These are phyloP conservation scores for Indicator maculatus DNA, from an alignment of 2,113 vertebrate species.

Conservation along the genomic window DNA sequence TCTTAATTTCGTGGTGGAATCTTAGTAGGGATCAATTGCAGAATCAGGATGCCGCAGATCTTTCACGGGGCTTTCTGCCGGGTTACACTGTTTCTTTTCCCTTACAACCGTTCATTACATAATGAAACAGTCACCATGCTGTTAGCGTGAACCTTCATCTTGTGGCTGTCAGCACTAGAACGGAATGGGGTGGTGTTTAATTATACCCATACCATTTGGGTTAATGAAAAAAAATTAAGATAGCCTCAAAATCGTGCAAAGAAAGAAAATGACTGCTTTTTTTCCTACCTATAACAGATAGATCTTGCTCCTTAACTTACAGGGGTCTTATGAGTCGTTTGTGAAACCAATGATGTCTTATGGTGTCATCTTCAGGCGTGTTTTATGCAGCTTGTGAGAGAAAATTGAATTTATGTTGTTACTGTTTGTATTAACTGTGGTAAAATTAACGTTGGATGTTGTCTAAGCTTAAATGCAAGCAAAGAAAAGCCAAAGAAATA, in stretches of 20 bases:
- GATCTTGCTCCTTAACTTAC: fast-evolving
- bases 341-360: neutral
- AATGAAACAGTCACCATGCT: neutral
- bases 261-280: neutral
- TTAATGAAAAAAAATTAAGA: neutral
- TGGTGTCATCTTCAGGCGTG: neutral
- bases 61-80: neutral
- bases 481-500: too few relatives aligned
- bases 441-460: neutral
- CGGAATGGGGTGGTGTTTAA: neutral
- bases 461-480: neutral
- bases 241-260: neutral
- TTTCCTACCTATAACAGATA: neutral
- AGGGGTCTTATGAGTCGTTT: neutral
- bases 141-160: neutral
- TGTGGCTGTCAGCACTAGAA: neutral
- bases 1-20: neutral
- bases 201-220: too few relatives aligned
- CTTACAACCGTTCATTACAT: neutral
- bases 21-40: neutral
- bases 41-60: neutral
- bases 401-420: neutral
- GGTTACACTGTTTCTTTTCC: neutral
- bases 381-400: neutral
- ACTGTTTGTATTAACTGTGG: neutral